These are phyloP conservation scores for Pheosia gnoma DNA, from an alignment of 2,888 invertebrate species.

Conservation along the genomic window DNA sequence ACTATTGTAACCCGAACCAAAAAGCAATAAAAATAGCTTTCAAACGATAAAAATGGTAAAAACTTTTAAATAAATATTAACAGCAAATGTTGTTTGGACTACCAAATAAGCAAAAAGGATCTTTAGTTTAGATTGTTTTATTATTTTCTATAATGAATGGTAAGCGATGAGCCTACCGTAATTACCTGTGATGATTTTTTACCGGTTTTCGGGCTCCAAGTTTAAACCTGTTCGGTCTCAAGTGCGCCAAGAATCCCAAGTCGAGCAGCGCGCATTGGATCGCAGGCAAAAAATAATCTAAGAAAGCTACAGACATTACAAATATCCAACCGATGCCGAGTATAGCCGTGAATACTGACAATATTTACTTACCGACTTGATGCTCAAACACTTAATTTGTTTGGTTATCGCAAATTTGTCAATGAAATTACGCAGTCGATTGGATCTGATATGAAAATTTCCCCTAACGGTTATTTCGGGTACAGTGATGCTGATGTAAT, in stretches of 20 bases:
- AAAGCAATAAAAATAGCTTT: slow-evolving; percentile 48
- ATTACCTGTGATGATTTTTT: slow-evolving; percentile 78
- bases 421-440: slow-evolving; percentile 8
- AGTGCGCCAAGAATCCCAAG: slow-evolving; percentile 73
- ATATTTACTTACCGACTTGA: slow-evolving; percentile 38
- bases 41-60: slow-evolving; percentile 25
- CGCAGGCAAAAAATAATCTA: slow-evolving; percentile 65
- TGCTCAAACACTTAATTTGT: slow-evolving; percentile 30
- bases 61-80: slow-evolving; percentile 24
- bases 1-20: slow-evolving; percentile 53
- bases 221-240: slow-evolving; percentile 76
- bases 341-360: slow-evolving; percentile 46
- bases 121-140: slow-evolving; percentile 51
- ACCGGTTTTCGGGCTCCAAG: slow-evolving; percentile 73
- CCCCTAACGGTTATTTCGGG: slow-evolving; percentile 40
- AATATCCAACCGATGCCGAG: slow-evolving; percentile 46
- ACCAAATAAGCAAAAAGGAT: background rate
- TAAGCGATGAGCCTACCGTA: slow-evolving; percentile 71
- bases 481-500: slow-evolving; percentile 48
- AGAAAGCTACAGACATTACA: slow-evolving; percentile 65
- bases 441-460: slow-evolving; percentile 15
- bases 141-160: slow-evolving; percentile 58
- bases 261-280: slow-evolving; percentile 65
- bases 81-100: slow-evolving; percentile 11
- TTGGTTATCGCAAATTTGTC: slow-evolving; percentile 12